Conservation (phyloP, 2,797 vertebrate species). For the Rhabdophis nuchalis region DNA sequence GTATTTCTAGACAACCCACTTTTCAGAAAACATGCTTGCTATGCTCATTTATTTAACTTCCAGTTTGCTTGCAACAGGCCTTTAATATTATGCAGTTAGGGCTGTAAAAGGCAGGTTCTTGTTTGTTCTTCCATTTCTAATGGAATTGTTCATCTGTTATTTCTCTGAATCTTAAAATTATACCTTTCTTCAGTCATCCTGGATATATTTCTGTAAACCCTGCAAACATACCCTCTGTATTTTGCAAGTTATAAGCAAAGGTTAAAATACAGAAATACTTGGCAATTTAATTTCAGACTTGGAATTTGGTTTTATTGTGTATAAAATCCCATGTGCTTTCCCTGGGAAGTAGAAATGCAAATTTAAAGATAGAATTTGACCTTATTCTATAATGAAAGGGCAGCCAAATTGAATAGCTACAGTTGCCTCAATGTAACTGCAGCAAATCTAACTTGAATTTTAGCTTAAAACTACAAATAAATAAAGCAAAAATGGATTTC, state of each 20-base stretch:
- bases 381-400: constrained; percentile 24
- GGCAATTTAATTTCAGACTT: not conserved
- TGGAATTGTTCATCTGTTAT: not conserved
- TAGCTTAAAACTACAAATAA: constrained; percentile 3
- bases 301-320: not conserved
- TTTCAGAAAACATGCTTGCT: not conserved
- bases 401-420: constrained; percentile 27
- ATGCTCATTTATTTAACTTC: not conserved
- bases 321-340: not conserved
- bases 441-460: constrained; percentile 15
- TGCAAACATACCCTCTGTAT: not conserved
- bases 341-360: not conserved
- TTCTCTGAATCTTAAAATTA: not conserved
- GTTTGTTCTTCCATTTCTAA: not conserved
- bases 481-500: constrained; percentile 30
- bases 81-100: not conserved
- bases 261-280: constrained; percentile 24
- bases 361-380: constrained; percentile 7
- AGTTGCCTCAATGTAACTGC: constrained; percentile 9
- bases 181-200: not conserved
- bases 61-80: not conserved
- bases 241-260: not conserved
- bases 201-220: not conserved
- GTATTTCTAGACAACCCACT: not conserved
- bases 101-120: not conserved